Evolutionary conservation across 2,888 invertebrate species (phyloP).

Genomic region (Drosophila ezoana): DNA sequence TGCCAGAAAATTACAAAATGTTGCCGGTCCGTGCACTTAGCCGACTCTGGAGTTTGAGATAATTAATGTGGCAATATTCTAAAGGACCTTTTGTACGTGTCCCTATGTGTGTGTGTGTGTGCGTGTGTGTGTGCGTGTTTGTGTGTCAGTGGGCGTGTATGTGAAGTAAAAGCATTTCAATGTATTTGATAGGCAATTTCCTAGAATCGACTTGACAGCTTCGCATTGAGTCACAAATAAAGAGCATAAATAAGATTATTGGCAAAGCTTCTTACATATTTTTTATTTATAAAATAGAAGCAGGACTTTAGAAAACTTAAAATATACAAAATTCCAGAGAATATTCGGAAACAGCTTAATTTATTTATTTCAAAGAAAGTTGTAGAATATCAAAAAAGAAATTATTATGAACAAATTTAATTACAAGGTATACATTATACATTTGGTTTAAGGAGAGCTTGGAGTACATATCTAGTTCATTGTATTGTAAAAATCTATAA

Average conservation of each 20-base stretch:
- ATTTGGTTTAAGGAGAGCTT: no score
- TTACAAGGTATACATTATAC: no score
- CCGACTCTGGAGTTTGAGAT: conserved; percentile 31
- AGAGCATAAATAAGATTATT: not conserved
- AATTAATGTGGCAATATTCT: conserved; percentile 58
- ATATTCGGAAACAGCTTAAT: no score
- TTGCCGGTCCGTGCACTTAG: conserved; percentile 49
- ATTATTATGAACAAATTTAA: not conserved
- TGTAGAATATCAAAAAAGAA: not conserved
- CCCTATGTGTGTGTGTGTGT: not conserved
- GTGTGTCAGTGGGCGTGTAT: not conserved
- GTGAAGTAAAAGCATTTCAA: conserved; percentile 19
- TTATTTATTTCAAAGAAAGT: no score
- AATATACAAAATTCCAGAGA: no score
- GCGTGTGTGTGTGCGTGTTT: not conserved
- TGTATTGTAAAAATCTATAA: no score
- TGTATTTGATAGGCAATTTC: conserved; percentile 19
- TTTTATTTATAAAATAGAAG: no score
- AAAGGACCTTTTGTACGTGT: conserved; percentile 16
- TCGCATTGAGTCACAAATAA: not conserved
- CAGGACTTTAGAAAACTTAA: no score
- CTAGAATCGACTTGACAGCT: not conserved
- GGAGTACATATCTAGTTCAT: no score
- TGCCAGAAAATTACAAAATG: conserved; percentile 55
- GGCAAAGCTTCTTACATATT: not conserved